Conservation (phyloP, 2,797 vertebrate genomes). For the Sebastes steindachneri region DNA sequence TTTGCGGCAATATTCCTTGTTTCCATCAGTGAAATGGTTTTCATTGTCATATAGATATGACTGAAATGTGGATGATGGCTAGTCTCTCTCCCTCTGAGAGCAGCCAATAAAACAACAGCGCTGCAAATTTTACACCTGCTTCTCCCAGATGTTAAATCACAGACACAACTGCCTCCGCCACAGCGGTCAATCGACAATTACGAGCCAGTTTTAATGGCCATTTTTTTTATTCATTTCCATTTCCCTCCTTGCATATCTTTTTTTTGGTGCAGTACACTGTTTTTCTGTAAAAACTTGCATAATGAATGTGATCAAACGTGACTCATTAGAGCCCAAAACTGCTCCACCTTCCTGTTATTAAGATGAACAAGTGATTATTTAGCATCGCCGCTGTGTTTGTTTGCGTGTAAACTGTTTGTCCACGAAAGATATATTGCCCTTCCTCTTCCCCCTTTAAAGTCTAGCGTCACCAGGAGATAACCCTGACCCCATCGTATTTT, state of each 20-base stretch:
- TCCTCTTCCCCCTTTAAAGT: conserved; percentile 24
- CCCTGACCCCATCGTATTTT: conserved; percentile 62
- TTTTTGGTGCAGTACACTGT: background rate
- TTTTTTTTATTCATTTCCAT: background rate
- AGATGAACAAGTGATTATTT: conserved; percentile 59
- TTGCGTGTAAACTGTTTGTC: conserved; percentile 10
- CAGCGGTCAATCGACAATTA: background rate
- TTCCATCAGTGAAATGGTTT: background rate
- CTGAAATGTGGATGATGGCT: background rate
- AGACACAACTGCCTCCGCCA: background rate
- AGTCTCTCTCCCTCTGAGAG: background rate
- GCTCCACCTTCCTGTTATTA: conserved; percentile 33
- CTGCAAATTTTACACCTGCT: conserved; percentile 7
- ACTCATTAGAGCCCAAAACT: conserved; percentile 14
- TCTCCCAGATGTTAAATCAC: conserved; percentile 1
- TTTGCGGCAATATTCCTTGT: conserved; percentile 1
- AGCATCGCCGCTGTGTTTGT: conserved; percentile 18
- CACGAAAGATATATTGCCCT: conserved; percentile 27
- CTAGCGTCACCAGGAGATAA: conserved; percentile 1
- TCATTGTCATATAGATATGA: conserved; percentile 4
- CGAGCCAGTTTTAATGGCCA: background rate
- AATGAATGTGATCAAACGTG: conserved; percentile 7
- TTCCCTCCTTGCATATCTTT: background rate
- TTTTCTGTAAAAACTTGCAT: background rate
- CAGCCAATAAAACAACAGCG: background rate